phyloP scores from a whole-genome alignment of 1,140 invertebrate genomes.

The Aphelinus certus region DNA sequence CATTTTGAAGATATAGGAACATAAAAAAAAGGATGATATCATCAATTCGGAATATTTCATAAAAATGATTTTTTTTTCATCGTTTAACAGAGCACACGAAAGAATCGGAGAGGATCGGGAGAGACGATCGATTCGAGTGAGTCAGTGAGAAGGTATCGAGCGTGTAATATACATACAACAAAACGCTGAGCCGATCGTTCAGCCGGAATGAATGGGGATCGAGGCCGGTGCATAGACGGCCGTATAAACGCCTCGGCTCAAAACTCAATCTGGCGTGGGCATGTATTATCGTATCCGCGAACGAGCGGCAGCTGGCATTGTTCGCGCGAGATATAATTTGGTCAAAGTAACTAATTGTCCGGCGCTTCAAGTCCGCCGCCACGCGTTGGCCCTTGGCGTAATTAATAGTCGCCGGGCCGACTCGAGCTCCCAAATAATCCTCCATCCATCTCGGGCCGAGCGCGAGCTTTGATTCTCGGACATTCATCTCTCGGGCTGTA shows the following conservation, averaged over 20 bases:
- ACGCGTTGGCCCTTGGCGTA: slow-evolving; percentile 63
- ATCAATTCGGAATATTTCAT: too few species aligned
- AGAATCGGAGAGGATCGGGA: too few species aligned
- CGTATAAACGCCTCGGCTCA: slow-evolving; percentile 6
- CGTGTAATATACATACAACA: too few species aligned
- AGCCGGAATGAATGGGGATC: too few species aligned
- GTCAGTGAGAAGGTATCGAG: too few species aligned
- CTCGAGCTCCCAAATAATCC: slow-evolving; percentile 22
- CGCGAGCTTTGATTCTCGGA: slow-evolving; percentile 54
- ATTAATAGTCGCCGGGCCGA: slow-evolving; percentile 63
- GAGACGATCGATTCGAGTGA: too few species aligned
- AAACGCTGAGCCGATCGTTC: too few species aligned
- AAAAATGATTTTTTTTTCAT: too few species aligned
- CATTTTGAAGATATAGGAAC: too few species aligned
- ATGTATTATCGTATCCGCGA: background rate
- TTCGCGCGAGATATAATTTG: slow-evolving; percentile 61
- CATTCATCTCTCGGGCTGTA: slow-evolving; percentile 41
- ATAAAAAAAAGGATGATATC: too few species aligned
- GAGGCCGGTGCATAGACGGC: background rate
- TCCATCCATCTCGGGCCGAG: slow-evolving; percentile 41
- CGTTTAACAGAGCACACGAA: too few species aligned
- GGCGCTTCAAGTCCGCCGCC: slow-evolving; percentile 57
- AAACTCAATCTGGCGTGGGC: too few species aligned
- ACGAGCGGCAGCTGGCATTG: slow-evolving; percentile 48
- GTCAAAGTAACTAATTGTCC: slow-evolving; percentile 67